These are phyloP conservation scores for Calidris pugnax DNA, from an alignment of 2,113 vertebrate species.

Conservation along the genomic window DNA sequence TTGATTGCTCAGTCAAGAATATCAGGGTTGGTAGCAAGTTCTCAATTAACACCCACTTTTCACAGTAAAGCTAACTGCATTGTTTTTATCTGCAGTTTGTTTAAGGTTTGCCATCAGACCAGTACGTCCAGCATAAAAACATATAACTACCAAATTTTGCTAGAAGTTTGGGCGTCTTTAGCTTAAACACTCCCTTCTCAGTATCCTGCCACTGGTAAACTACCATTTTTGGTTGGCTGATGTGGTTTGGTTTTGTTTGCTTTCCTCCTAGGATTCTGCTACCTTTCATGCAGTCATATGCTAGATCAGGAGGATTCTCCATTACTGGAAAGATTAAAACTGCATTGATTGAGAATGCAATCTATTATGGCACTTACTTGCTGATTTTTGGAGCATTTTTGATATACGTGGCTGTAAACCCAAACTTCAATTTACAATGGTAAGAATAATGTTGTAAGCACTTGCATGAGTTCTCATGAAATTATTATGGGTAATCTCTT, in stretches of 20 bases:
- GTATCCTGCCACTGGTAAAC: not conserved
- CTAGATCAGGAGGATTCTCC: slow-evolving; percentile 90
- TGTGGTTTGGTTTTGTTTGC: not conserved
- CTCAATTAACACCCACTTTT: not conserved
- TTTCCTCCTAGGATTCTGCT: slow-evolving; percentile 84
- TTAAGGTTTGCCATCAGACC: not conserved
- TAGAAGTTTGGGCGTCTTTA: not conserved
- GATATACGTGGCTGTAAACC: slow-evolving; percentile 89
- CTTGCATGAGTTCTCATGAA: not conserved
- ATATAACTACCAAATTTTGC: not conserved
- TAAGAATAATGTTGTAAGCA: slow-evolving; percentile 62
- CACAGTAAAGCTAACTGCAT: not conserved
- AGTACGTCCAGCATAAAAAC: not conserved
- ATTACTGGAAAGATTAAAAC: slow-evolving; percentile 92
- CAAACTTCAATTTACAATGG: slow-evolving; percentile 86
- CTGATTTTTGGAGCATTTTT: slow-evolving; percentile 92
- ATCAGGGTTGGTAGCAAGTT: not conserved
- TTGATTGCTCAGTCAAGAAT: not conserved
- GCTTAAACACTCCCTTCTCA: not conserved
- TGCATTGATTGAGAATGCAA: slow-evolving; percentile 92
- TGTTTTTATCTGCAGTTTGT: not conserved
- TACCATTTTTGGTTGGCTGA: not conserved
- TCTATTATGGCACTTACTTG: slow-evolving; percentile 94
- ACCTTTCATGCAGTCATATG: slow-evolving; percentile 96
- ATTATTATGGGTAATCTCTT: not conserved